Conservation (phyloP, 2,113 vertebrate genomes). For the Myotis yumanensis region DNA sequence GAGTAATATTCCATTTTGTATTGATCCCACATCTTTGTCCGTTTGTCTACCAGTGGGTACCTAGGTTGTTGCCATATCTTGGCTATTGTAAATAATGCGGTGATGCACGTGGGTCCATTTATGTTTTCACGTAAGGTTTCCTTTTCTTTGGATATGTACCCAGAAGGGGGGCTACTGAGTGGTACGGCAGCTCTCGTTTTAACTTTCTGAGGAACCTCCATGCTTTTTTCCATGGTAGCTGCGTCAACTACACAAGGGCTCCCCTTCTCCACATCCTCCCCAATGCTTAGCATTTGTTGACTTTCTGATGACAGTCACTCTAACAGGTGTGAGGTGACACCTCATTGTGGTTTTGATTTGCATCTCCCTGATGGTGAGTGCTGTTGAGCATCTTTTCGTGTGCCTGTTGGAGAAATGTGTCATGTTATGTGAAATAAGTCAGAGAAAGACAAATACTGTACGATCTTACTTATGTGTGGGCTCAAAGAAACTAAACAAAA, state of each 20-base stretch:
- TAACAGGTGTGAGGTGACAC: neutral
- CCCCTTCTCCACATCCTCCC: neutral
- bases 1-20: neutral
- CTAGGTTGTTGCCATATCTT: neutral
- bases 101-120: neutral
- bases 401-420: neutral
- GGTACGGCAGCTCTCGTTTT: neutral
- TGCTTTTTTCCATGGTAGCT: neutral
- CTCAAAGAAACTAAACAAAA: neutral
- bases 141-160: neutral
- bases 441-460: neutral
- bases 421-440: neutral
- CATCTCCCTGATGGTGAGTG: neutral
- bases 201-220: neutral
- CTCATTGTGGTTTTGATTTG: neutral
- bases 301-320: neutral
- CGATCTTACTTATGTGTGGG: neutral
- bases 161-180: neutral
- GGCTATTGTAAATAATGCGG: neutral
- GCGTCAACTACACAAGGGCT: too few relatives aligned
- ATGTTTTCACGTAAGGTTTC: neutral
- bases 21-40: too few relatives aligned
- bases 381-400: neutral
- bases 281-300: rapidly evolving
- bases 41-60: rapidly evolving